These are phyloP conservation scores for Artibeus jamaicensis DNA, from an alignment of 2,797 vertebrate genomes.

Conservation along the genomic window DNA sequence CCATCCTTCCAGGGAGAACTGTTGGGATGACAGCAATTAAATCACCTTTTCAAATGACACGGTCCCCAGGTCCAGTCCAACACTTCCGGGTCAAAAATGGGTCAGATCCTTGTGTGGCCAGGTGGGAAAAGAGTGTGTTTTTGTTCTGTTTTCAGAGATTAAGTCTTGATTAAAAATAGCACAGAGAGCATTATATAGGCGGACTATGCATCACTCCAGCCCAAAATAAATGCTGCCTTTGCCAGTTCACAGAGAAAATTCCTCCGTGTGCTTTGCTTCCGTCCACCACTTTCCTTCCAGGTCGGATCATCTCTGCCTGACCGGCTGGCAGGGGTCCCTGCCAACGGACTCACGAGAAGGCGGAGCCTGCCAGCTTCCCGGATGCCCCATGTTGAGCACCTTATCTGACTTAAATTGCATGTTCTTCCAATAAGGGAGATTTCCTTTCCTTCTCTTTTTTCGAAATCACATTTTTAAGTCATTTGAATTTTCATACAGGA, in stretches of 20 bases:
- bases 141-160: background rate
- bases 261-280: background rate
- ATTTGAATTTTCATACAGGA: background rate
- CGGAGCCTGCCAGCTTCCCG: background rate
- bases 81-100: background rate
- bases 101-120: background rate
- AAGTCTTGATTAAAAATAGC: constrained; percentile 26
- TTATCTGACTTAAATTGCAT: background rate
- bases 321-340: background rate
- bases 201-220: background rate
- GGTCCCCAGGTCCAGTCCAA: background rate
- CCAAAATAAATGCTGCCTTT: background rate
- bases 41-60: constrained; percentile 31
- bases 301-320: background rate
- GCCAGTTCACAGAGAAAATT: background rate
- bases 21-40: background rate
- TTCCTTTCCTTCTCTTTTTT: too few species aligned
- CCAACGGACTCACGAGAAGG: background rate
- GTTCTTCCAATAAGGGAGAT: background rate
- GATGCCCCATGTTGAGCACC: background rate
- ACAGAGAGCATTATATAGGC: background rate
- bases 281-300: background rate
- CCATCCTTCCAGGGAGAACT: background rate
- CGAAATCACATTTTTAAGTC: background rate
- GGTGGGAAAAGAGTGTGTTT: background rate